phyloP scores from a whole-genome alignment of 2,888 invertebrate genomes.

The Phalera bucephala region DNA sequence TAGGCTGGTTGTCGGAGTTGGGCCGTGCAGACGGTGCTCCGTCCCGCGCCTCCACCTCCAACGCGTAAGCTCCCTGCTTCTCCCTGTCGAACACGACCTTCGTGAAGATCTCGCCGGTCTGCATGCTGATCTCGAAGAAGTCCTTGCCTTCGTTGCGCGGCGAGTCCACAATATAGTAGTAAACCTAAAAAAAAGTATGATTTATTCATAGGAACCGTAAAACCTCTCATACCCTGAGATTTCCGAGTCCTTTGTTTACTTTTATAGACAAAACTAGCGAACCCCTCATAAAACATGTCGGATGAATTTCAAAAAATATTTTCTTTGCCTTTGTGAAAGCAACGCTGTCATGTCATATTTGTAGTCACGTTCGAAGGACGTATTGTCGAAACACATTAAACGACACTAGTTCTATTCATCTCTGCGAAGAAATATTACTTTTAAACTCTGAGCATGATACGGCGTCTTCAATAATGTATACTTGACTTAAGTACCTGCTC shows the following conservation, averaged over 20 bases:
- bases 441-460: constrained; percentile 12
- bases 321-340: constrained; percentile 22
- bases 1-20: constrained; percentile 96
- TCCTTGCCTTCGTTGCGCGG: constrained; percentile 96
- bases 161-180: constrained; percentile 96
- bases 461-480: constrained; percentile 18
- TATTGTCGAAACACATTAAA: constrained; percentile 15
- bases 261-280: constrained; percentile 31
- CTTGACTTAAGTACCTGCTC: constrained; percentile 12
- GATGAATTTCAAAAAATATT: constrained; percentile 20
- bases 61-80: constrained; percentile 97
- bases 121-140: constrained; percentile 97
- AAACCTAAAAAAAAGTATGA: constrained; percentile 86
- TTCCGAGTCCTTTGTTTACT: constrained; percentile 40
- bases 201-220: constrained; percentile 43
- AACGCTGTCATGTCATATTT: constrained; percentile 12
- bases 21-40: constrained; percentile 98
- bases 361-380: constrained; percentile 12
- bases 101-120: constrained; percentile 97
- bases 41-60: constrained; percentile 98
- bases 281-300: constrained; percentile 30
- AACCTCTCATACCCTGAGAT: constrained; percentile 38
- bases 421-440: constrained; percentile 3
- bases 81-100: constrained; percentile 98
- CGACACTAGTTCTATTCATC: neutral